These are phyloP conservation scores for Taphrorychus bicolor DNA, from an alignment of 2,888 invertebrate species.

Conservation along the genomic window DNA sequence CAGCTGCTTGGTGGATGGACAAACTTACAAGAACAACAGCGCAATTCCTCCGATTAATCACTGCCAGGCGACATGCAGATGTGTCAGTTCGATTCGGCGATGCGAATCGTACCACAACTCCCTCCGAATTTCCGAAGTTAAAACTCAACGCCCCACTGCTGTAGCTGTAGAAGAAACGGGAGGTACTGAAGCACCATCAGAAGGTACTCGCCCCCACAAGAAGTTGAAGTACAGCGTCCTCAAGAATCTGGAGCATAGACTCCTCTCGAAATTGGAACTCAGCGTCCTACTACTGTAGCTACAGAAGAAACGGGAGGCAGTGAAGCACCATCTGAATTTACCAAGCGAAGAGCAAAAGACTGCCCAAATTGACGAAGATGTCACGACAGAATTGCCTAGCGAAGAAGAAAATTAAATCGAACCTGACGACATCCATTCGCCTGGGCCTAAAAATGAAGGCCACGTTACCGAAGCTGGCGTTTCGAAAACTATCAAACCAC, in stretches of 20 bases:
- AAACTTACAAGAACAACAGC: slow-evolving; percentile 79
- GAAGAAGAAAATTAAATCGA: slow-evolving; percentile 27
- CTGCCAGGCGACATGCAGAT: slow-evolving; percentile 79
- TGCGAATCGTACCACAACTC: slow-evolving; percentile 79
- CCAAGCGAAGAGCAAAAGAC: not conserved
- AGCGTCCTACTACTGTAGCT: not conserved
- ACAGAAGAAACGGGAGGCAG: not conserved
- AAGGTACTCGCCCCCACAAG: not conserved
- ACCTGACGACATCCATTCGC: no score
- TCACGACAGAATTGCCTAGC: slow-evolving; percentile 39
- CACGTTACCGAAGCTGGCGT: slow-evolving; percentile 24
- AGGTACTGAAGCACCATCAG: not conserved
- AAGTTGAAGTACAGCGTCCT: not conserved
- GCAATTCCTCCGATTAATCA: slow-evolving; percentile 75
- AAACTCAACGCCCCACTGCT: slow-evolving; percentile 72
- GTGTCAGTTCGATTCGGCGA: slow-evolving; percentile 81
- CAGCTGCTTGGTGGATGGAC: slow-evolving; percentile 80
- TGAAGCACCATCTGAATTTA: slow-evolving; percentile 7
- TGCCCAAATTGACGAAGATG: not conserved
- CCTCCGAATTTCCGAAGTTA: slow-evolving; percentile 72
- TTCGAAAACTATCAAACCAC: not conserved
- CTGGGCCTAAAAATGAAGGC: slow-evolving; percentile 40
- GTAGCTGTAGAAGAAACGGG: not conserved
- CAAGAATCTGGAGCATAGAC: not conserved
- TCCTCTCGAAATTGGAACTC: slow-evolving; percentile 14